These are phyloP conservation scores for Apteryx owenii DNA, from an alignment of 2,113 vertebrate genomes.

Conservation along the genomic window DNA sequence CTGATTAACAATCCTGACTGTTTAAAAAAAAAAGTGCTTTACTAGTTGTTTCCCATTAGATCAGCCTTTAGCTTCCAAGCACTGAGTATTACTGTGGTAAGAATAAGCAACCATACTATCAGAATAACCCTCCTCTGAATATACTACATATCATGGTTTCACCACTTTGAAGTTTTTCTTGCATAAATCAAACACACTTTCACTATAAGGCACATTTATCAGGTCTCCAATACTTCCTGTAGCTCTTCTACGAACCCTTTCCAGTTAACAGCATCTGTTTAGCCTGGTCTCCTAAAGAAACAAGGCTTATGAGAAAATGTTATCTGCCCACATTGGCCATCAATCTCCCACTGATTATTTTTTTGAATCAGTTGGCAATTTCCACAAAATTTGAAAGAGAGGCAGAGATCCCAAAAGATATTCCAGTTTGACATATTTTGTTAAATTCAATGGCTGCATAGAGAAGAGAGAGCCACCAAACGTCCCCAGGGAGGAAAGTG, in stretches of 20 bases:
- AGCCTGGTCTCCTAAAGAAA: not conserved
- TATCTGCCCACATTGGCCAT: not conserved
- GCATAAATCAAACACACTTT: not conserved
- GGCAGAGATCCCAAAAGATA: not conserved
- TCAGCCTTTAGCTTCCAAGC: not conserved
- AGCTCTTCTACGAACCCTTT: not conserved
- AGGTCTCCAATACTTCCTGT: not conserved
- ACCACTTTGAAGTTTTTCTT: not conserved
- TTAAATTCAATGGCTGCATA: not conserved
- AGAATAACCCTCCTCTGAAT: not conserved
- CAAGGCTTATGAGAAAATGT: not conserved
- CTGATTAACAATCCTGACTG: not conserved
- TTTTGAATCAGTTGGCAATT: not conserved
- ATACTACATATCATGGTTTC: not conserved
- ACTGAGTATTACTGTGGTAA: not conserved
- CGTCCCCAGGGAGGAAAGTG: not conserved
- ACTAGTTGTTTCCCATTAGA: not conserved
- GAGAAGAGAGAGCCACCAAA: not conserved
- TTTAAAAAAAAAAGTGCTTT: not conserved
- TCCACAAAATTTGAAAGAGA: not conserved
- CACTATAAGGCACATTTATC: not conserved
- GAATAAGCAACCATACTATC: not conserved
- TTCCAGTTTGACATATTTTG: not conserved
- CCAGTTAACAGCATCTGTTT: not conserved
- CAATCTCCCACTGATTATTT: rapidly evolving